Conservation (phyloP, 2,888 invertebrate species). For the Sabatieria punctata region DNA sequence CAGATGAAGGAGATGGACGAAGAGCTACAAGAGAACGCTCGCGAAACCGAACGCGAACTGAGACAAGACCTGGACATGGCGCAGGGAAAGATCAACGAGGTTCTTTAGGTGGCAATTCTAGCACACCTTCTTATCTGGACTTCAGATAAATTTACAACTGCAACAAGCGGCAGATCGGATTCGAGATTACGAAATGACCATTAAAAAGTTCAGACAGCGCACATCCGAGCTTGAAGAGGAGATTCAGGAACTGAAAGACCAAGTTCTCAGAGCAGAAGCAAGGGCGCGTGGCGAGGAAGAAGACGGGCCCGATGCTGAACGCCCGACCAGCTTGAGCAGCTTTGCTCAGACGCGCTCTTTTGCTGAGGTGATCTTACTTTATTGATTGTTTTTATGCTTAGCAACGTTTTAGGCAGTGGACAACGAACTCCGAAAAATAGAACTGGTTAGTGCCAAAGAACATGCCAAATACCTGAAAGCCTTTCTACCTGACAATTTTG, state of each 20-base stretch:
- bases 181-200: conserved; percentile 79
- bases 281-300: conserved; percentile 42
- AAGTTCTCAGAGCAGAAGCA: conserved; percentile 39
- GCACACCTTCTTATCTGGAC: neutral
- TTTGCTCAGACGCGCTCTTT: conserved; percentile 10
- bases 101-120: conserved; percentile 4
- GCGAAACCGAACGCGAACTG: conserved; percentile 80
- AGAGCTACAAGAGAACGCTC: conserved; percentile 74
- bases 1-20: conserved; percentile 68
- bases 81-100: conserved; percentile 48
- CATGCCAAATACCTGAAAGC: conserved; percentile 71
- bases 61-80: conserved; percentile 88
- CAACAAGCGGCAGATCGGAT: conserved; percentile 80
- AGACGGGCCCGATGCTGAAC: conserved; percentile 34
- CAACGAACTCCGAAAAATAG: conserved; percentile 70
- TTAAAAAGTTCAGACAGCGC: conserved; percentile 78
- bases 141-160: conserved; percentile 8
- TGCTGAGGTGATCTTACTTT: conserved; percentile 12
- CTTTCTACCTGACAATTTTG: conserved; percentile 88
- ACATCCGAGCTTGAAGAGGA: conserved; percentile 44
- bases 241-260: conserved; percentile 22
- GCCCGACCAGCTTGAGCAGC: neutral
- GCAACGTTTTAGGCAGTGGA: conserved; percentile 49
- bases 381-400: neutral
- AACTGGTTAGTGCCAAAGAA: conserved; percentile 67